phyloP scores from a whole-genome alignment of 2,113 vertebrate genomes.

The Rattus rattus region DNA sequence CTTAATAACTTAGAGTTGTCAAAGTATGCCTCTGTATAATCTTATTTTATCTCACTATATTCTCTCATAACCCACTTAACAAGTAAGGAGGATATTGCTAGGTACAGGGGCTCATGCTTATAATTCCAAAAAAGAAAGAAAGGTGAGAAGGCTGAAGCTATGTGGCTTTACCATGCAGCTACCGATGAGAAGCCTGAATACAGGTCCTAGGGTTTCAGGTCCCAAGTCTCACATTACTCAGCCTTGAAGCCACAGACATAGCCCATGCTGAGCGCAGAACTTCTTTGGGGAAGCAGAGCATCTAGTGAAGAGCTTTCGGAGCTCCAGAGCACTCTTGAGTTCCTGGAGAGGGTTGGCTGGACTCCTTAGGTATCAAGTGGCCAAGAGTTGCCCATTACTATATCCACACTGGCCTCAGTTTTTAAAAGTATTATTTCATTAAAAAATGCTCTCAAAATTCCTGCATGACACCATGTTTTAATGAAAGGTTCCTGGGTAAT shows the following conservation, averaged over 20 bases:
- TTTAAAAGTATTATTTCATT: conserved; percentile 10
- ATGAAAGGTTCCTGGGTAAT: not conserved
- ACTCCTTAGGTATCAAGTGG: not conserved
- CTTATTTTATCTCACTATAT: not conserved
- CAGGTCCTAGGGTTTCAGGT: not conserved
- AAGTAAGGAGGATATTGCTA: not conserved
- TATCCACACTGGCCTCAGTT: not conserved
- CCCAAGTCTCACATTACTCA: not conserved
- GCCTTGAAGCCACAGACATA: not conserved
- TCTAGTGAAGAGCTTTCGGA: too few species aligned
- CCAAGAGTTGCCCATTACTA: not conserved
- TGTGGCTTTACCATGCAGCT: not conserved
- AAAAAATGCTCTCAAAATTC: not conserved
- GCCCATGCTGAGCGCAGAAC: not conserved
- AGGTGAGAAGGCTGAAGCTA: not conserved
- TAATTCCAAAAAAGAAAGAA: not conserved
- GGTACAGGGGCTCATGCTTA: not conserved
- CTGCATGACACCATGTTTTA: not conserved
- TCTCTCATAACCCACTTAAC: not conserved
- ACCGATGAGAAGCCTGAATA: not conserved
- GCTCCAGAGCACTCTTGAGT: not conserved
- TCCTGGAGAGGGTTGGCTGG: not conserved
- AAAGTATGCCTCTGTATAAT: not conserved
- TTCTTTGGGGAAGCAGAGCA: not conserved
- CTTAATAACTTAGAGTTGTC: conserved; percentile 3